These are phyloP conservation scores for Hipparchia sbordonii DNA, from an alignment of 2,888 invertebrate genomes.

Conservation along the genomic window DNA sequence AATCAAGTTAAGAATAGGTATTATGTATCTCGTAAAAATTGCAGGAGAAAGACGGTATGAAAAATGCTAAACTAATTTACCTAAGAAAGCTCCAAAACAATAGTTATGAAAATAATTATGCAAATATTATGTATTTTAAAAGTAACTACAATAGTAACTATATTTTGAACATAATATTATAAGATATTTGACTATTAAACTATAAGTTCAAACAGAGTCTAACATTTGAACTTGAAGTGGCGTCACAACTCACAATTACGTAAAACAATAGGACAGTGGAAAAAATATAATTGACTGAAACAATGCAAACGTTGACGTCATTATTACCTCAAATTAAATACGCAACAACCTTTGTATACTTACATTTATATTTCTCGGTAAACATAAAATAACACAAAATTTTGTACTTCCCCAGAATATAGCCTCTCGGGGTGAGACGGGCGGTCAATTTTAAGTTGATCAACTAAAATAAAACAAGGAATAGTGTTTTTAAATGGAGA, in stretches of 20 bases:
- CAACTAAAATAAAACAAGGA: too few relatives aligned
- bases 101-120: background rate
- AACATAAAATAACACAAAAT: background rate
- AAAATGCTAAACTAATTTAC: too few relatives aligned
- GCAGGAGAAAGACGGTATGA: too few relatives aligned
- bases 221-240: constrained; percentile 10
- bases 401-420: background rate
- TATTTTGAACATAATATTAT: background rate
- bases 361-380: too few relatives aligned
- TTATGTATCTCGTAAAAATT: too few relatives aligned
- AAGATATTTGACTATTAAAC: background rate
- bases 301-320: background rate
- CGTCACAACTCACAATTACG: constrained; percentile 4
- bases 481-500: too few relatives aligned
- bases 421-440: too few relatives aligned
- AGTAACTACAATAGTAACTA: too few relatives aligned
- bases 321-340: background rate
- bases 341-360: background rate
- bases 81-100: too few relatives aligned
- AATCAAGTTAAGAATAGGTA: too few relatives aligned
- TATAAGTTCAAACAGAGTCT: background rate
- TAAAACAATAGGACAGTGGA: constrained; percentile 6
- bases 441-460: too few relatives aligned
- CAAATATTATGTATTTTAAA: background rate
- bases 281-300: background rate